These are phyloP conservation scores for Ciconia maguari DNA, from an alignment of 2,113 vertebrate species.

Conservation along the genomic window DNA sequence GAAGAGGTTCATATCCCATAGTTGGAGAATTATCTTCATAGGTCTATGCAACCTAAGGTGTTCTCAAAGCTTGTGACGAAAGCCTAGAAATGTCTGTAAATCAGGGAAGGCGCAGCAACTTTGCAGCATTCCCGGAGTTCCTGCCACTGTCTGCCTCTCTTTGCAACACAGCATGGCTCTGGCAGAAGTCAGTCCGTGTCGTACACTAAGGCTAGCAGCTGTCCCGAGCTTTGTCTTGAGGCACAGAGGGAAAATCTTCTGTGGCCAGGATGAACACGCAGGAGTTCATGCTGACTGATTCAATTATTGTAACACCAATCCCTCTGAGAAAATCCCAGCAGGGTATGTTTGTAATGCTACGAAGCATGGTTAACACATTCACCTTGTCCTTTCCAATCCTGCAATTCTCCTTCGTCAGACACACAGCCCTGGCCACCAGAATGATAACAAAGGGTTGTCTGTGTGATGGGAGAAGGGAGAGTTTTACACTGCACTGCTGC, in stretches of 20 bases:
- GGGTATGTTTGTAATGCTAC: background rate
- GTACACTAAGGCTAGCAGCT: background rate
- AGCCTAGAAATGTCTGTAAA: background rate
- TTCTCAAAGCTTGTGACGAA: background rate
- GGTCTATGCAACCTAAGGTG: background rate
- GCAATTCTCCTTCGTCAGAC: background rate
- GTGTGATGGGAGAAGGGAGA: background rate
- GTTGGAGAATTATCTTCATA: background rate
- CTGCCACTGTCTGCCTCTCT: background rate
- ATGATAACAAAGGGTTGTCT: background rate
- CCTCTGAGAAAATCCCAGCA: background rate
- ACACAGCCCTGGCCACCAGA: background rate
- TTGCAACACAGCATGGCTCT: background rate
- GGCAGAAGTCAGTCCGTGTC: background rate
- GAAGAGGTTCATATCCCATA: background rate
- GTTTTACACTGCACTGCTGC: background rate
- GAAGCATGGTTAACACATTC: background rate
- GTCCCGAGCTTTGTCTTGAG: background rate
- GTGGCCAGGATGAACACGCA: background rate
- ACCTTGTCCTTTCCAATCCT: background rate
- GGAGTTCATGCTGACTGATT: background rate
- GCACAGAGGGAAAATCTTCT: background rate
- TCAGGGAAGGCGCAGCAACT: background rate
- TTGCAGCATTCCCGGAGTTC: background rate
- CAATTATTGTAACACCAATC: background rate